Evolutionary conservation across 2,888 invertebrate genomes (phyloP), one percentile per base, ranked within the genome.

Genomic region (Xestia sexstrigata): DNA sequence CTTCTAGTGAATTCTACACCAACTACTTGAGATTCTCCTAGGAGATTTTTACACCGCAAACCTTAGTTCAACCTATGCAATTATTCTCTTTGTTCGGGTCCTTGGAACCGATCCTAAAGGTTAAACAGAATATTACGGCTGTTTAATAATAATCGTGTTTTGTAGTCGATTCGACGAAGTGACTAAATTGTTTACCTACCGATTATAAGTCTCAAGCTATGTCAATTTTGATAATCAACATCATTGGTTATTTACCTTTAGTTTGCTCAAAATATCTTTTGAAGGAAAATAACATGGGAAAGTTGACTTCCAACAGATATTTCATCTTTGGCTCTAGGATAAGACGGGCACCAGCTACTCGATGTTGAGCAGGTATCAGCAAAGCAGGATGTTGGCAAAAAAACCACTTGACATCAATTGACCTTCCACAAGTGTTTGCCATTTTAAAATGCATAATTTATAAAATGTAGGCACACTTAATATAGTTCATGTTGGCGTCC

Each of bases 151-250:
- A 20, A 55, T n/a, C 13, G 7, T 63, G 30, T 62, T 30, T 58
- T 2, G 15, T 13, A 8, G 17, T 52, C n/a, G 15, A 74, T 47
- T 23, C 39, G 1, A 17, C 20, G 26, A 47, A 9, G 7, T 63
- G 1, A 30, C 35, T 63, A 63, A 63, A 63, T 63, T 75, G 52
- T 52, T 75, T 74, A 4, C 47, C 1, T 73, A 49, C 47, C 23
- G 8, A 26, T 72, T 35, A 49, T 11, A 60, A 74, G n/a, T 47
- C 45, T n/a, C 42, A 17, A 6, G 47, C 8, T 35, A 67, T 47
- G 35, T 17, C 5, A 26, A 47, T 67, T 35, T 47, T 20, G 35
- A 71, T 8, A 11, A n/a, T n/a, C 47, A 20, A 39, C 47, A 47
- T 47, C 7, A 20, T 6, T 65, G 6, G 45, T 6, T 30, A 9